Evolutionary conservation across 2,113 vertebrate genomes (phyloP).

Genomic region (Prochilodus magdalenae): DNA sequence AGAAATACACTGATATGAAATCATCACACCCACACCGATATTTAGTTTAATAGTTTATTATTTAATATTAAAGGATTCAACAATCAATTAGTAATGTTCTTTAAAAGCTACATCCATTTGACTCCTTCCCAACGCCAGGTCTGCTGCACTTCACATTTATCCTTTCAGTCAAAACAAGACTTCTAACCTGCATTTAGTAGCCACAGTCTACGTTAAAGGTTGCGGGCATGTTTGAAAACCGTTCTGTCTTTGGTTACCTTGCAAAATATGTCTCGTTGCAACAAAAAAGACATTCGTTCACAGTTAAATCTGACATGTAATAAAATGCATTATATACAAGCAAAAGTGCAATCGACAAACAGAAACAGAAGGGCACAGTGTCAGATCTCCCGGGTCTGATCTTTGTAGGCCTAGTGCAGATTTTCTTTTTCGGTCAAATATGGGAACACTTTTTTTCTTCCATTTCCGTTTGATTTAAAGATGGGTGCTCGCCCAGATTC

Average conservation of each 20-base stretch:
- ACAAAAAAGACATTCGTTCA: conserved; percentile 39
- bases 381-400: conserved; percentile 4
- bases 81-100: conserved; percentile 20
- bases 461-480: neutral
- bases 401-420: conserved; percentile 42
- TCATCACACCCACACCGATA: neutral
- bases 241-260: conserved; percentile 47
- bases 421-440: conserved; percentile 25
- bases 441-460: neutral
- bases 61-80: conserved; percentile 23
- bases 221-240: conserved; percentile 18
- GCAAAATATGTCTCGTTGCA: conserved; percentile 20
- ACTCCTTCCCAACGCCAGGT: neutral
- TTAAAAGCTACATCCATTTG: neutral
- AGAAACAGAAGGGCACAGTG: neutral
- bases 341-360: conserved; percentile 51
- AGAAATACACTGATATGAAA: neutral
- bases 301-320: conserved; percentile 43
- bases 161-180: neutral
- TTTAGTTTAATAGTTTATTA: conserved; percentile 42
- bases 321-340: conserved; percentile 43
- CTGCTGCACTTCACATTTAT: conserved; percentile 11
- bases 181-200: conserved; percentile 4
- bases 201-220: neutral
- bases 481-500: no score